Conservation (phyloP, 2,113 vertebrate species). For the Oryctolagus cuniculus region DNA sequence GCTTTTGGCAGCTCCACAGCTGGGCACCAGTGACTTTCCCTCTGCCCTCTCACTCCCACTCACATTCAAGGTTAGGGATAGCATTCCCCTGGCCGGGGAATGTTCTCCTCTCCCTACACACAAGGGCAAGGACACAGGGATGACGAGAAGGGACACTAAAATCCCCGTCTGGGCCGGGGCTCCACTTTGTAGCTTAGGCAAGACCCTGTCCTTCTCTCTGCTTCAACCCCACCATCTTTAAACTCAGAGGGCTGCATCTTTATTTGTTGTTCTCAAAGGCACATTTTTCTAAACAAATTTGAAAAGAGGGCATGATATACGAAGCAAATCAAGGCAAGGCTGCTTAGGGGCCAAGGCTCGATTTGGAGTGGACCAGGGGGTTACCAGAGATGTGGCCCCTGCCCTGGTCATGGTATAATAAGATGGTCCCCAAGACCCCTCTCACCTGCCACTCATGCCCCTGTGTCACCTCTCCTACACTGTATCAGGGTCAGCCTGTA, state of each 20-base stretch:
- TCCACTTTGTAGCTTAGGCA: neutral
- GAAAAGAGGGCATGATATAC: neutral
- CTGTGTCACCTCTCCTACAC: neutral
- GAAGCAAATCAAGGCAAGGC: neutral
- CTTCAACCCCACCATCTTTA: neutral
- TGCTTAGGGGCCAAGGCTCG: too few species aligned
- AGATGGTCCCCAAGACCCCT: neutral
- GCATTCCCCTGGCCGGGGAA: too few species aligned
- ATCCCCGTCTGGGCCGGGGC: neutral
- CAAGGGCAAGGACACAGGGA: neutral
- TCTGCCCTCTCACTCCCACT: neutral
- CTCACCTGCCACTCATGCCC: neutral
- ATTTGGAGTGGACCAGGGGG: too few species aligned
- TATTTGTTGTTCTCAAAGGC: neutral
- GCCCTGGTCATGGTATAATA: neutral
- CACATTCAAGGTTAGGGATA: neutral
- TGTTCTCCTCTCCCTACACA: neutral
- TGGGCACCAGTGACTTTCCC: too few species aligned
- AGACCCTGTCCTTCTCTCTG: neutral
- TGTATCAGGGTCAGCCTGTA: rapidly evolving
- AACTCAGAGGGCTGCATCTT: neutral
- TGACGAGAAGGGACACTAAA: neutral
- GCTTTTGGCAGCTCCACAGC: neutral
- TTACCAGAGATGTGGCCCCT: neutral
- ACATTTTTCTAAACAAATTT: neutral